phyloP scores from a whole-genome alignment of 2,113 vertebrate genomes.

The Echinops telfairi region DNA sequence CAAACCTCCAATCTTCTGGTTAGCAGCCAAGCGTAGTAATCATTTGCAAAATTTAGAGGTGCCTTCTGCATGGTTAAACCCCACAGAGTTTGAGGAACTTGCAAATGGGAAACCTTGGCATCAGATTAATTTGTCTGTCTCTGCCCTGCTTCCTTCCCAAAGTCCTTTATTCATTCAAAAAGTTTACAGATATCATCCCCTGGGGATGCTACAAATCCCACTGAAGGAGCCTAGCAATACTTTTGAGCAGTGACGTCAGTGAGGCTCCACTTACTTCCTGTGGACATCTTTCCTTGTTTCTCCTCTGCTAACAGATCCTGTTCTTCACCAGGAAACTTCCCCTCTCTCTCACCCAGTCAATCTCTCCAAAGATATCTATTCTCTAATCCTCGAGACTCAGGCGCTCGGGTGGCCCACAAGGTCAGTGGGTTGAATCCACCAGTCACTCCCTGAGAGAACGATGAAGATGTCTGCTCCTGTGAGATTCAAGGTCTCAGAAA shows the following conservation, averaged over 20 bases:
- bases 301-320: background rate
- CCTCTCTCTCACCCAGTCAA: background rate
- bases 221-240: background rate
- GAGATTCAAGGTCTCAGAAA: too few relatives aligned
- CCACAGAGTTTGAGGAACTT: background rate
- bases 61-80: background rate
- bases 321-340: background rate
- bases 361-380: too few relatives aligned
- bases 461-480: too few relatives aligned
- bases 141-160: background rate
- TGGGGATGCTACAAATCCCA: background rate
- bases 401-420: too few relatives aligned
- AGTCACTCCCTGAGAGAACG: too few relatives aligned
- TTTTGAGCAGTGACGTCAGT: background rate
- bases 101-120: background rate
- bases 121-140: slow-evolving; percentile 4
- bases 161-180: slow-evolving; percentile 30
- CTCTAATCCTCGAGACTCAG: too few relatives aligned
- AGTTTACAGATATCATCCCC: background rate
- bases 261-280: background rate
- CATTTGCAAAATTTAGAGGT: background rate
- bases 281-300: background rate
- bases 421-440: too few relatives aligned
- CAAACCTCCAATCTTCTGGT: background rate
- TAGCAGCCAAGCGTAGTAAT: background rate